These are phyloP conservation scores for Malthinus seriepunctatus DNA, from an alignment of 2,888 invertebrate genomes.

Conservation along the genomic window DNA sequence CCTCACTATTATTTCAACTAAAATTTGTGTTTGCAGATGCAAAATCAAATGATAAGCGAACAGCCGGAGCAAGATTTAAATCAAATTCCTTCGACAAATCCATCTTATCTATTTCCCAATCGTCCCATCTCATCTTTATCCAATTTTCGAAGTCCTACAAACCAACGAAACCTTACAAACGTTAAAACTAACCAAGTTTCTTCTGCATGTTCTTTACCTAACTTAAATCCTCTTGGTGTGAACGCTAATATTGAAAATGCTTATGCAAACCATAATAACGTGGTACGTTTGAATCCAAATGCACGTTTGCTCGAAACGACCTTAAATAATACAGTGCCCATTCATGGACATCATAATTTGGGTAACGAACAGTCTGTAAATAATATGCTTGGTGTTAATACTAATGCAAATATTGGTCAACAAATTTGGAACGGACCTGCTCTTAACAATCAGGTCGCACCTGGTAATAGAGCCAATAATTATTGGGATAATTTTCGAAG, in stretches of 20 bases:
- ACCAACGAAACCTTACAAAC: slow-evolving; percentile 19
- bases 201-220: slow-evolving; percentile 49
- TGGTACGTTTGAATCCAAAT: slow-evolving; percentile 32
- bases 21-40: slow-evolving; percentile 36
- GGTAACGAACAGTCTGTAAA: slow-evolving; percentile 40
- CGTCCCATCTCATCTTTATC: slow-evolving; percentile 29
- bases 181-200: slow-evolving; percentile 41
- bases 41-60: slow-evolving; percentile 31
- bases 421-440: slow-evolving; percentile 58
- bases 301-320: slow-evolving; percentile 46
- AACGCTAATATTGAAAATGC: slow-evolving; percentile 44
- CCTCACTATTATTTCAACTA: not conserved
- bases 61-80: slow-evolving; percentile 13
- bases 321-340: slow-evolving; percentile 43
- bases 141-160: slow-evolving; percentile 21
- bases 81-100: slow-evolving; percentile 3
- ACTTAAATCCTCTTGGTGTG: slow-evolving; percentile 43
- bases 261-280: slow-evolving; percentile 41
- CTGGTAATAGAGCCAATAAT: slow-evolving; percentile 88
- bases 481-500: slow-evolving; percentile 94
- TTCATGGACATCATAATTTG: slow-evolving; percentile 34
- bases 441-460: slow-evolving; percentile 88
- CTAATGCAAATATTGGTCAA: slow-evolving; percentile 48
- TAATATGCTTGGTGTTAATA: slow-evolving; percentile 45
- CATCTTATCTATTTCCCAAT: slow-evolving; percentile 18